Evolutionary conservation across 2,888 invertebrate species (phyloP).

Genomic region (Aelia acuminata): DNA sequence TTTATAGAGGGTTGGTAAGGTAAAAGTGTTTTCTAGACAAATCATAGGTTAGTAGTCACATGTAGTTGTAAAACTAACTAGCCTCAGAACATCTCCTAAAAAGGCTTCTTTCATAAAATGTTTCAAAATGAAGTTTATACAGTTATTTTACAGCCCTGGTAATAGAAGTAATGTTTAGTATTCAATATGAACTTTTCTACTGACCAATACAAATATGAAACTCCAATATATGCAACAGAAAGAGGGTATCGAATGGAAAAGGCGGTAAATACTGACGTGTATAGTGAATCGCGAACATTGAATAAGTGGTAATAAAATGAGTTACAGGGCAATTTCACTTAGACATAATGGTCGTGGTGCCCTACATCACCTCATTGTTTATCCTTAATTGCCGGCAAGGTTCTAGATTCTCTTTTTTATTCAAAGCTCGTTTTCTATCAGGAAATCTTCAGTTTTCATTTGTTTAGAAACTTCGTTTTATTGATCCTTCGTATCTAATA

Average conservation of each 20-base stretch:
- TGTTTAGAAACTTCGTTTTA: background rate
- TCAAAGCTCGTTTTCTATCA: background rate
- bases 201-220: background rate
- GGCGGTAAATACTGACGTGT: background rate
- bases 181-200: too few relatives aligned
- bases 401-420: background rate
- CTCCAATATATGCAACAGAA: background rate
- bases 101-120: too few relatives aligned
- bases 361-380: background rate
- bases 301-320: slow-evolving; percentile 32
- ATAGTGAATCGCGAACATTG: slow-evolving; percentile 16
- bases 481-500: too few relatives aligned
- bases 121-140: too few relatives aligned
- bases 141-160: too few relatives aligned
- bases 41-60: too few relatives aligned
- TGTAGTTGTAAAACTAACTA: too few relatives aligned
- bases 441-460: background rate
- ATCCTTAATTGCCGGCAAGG: background rate
- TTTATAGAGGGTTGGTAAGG: too few relatives aligned
- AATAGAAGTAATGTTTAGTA: too few relatives aligned
- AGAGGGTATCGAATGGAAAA: background rate
- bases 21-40: too few relatives aligned
- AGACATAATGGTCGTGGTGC: background rate
- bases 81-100: too few relatives aligned
- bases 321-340: slow-evolving; percentile 7